These are phyloP conservation scores for Labrus mixtus DNA, from an alignment of 2,113 vertebrate species.

Conservation along the genomic window DNA sequence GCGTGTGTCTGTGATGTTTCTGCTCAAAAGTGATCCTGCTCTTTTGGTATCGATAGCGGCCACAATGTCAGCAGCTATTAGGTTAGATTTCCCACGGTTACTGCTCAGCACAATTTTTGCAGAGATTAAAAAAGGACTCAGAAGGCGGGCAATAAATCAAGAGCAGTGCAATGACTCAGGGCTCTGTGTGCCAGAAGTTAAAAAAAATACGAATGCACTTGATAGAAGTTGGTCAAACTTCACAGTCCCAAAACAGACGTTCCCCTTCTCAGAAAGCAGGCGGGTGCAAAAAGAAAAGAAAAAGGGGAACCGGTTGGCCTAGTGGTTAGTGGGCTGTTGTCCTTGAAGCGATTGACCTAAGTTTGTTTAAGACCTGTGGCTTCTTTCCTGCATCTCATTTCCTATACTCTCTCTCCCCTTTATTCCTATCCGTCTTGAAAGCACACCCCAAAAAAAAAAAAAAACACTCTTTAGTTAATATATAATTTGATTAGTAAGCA, in stretches of 20 bases:
- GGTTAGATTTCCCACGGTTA: conserved; percentile 55
- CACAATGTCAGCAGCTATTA: conserved; percentile 56
- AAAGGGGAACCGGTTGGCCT: no score
- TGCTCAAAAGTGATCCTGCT: conserved; percentile 31
- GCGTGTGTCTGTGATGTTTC: conserved; percentile 33
- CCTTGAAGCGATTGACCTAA: no score
- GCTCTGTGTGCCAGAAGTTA: conserved; percentile 47
- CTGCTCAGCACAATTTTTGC: conserved; percentile 64
- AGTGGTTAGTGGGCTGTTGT: no score
- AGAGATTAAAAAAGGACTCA: conserved; percentile 66
- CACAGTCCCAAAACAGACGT: not conserved
- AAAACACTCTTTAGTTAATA: conserved; percentile 3
- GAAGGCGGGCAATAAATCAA: conserved; percentile 68
- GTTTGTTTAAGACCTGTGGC: no score
- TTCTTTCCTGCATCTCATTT: no score
- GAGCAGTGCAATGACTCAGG: conserved; percentile 55
- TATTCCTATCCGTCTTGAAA: no score
- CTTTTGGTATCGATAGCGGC: conserved; percentile 46
- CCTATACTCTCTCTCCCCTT: no score
- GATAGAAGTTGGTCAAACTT: conserved; percentile 51
- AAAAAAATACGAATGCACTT: conserved; percentile 52
- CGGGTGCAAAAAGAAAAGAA: not conserved
- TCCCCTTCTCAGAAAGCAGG: conserved; percentile 4
- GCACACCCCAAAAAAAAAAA: not conserved
- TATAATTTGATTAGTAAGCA: conserved; percentile 33